Conservation (phyloP, 2,797 vertebrate species). For the Hydrocynus forskahlii region DNA sequence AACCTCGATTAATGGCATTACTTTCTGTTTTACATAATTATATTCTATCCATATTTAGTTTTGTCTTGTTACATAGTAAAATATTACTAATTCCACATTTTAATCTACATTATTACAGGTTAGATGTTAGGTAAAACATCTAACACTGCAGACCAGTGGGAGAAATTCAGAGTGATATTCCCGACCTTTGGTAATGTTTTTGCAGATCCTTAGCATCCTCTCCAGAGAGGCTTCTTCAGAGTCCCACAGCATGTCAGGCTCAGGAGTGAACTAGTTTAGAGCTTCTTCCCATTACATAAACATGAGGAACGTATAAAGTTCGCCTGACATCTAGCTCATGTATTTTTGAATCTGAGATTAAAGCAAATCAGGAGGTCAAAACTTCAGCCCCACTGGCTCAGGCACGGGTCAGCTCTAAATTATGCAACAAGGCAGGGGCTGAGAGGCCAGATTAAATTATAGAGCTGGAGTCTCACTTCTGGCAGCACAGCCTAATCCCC, state of each 20-base stretch:
- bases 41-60: no score
- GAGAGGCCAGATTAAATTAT: slow-evolving; percentile 67
- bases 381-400: slow-evolving; percentile 65
- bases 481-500: slow-evolving; percentile 54
- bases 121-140: background rate
- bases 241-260: slow-evolving; percentile 50
- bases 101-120: background rate
- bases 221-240: slow-evolving; percentile 31
- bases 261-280: slow-evolving; percentile 50
- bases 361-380: slow-evolving; percentile 74
- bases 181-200: slow-evolving; percentile 49
- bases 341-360: slow-evolving; percentile 60
- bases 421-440: slow-evolving; percentile 68
- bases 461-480: slow-evolving; percentile 65
- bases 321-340: slow-evolving; percentile 55
- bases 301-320: slow-evolving; percentile 62
- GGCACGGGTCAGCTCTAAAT: slow-evolving; percentile 69
- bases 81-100: background rate
- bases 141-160: slow-evolving; percentile 21
- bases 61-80: background rate
- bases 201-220: slow-evolving; percentile 35
- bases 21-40: no score
- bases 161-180: slow-evolving; percentile 31
- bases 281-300: slow-evolving; percentile 65
- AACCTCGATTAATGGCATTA: no score